Evolutionary conservation across 2,113 vertebrate genomes (phyloP).

Genomic region (Sander lucioperca): DNA sequence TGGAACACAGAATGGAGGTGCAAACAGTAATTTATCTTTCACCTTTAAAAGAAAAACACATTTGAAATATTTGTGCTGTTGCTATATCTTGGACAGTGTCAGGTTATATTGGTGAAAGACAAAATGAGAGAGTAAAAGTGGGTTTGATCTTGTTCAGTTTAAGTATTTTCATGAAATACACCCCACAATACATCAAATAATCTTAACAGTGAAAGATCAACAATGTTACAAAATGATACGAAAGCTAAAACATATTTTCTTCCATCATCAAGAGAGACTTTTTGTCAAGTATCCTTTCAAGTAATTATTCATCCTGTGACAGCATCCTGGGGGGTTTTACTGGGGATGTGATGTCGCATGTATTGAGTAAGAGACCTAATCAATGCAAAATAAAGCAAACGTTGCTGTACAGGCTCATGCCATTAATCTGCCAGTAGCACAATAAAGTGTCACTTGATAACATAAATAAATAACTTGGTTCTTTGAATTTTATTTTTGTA

Average conservation of each 20-base stretch:
- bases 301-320: background rate
- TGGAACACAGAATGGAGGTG: conserved; percentile 5
- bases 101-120: background rate
- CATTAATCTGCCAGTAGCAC: background rate
- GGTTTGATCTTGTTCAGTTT: background rate
- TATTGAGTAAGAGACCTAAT: conserved; percentile 4
- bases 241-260: background rate
- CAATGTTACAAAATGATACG: background rate
- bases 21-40: conserved; percentile 23
- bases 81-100: background rate
- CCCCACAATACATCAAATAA: background rate
- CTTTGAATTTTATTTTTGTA: background rate
- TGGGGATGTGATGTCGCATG: background rate
- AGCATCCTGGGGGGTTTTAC: background rate
- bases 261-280: background rate
- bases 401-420: background rate
- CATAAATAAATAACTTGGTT: background rate
- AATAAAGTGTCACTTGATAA: background rate
- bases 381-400: background rate
- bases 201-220: background rate
- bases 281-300: background rate
- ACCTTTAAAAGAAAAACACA: conserved; percentile 30
- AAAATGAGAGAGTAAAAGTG: background rate
- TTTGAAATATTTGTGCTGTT: conserved; percentile 21
- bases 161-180: background rate